Base-by-base conservation (phyloP, 2,113 vertebrate species). In the Oenanthe melanoleuca region DNA sequence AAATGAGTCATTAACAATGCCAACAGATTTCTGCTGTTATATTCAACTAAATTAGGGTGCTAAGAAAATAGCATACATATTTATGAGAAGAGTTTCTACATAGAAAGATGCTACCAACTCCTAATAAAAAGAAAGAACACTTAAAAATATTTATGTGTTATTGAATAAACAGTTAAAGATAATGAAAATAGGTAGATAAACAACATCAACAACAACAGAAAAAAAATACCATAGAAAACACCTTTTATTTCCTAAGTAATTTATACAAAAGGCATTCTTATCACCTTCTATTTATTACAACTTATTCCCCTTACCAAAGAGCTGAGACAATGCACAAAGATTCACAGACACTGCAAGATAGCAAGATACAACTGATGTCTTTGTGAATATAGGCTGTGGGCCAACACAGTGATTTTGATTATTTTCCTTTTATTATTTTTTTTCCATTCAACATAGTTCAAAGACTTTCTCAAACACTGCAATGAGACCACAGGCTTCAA, bases 1-100 rank as follows among this genome's bases (percentile, higher is more conserved):
- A 81, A 94, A 92, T 78, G 66, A 82, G 38, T 83, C 92, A 92
- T 85, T 96, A 93, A 88, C 34, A 88, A 92, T 88, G 55, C 57
- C 64, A 90, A 71, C 61, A 88, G 81, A 92, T 72, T 94, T 86
- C 56, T 85, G 37, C 44, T 66, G 34, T 49, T 80, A 45, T 33
- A 81, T 75, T 75, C 61, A 88, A 52, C 38, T 81, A 94, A 95
- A 94, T 88, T 50, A 80, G 61, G 34, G 14, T 90, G 57, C 17
- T 90, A 79, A 72, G 61, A 84, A 94, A 75, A 79, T 25, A 80
- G 5, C 34, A 88, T 92, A 75, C 49, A 95, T 94, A 95, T 94
- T 90, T 88, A 95, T 95, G 75, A 96, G 67, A 53, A 56, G 12
- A 65, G 17, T 61, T 91, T 53, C 56, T 73, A 19, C 15, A 53